phyloP scores from a whole-genome alignment of 1,140 invertebrate genomes.

The Zaprionus vittiger region DNA sequence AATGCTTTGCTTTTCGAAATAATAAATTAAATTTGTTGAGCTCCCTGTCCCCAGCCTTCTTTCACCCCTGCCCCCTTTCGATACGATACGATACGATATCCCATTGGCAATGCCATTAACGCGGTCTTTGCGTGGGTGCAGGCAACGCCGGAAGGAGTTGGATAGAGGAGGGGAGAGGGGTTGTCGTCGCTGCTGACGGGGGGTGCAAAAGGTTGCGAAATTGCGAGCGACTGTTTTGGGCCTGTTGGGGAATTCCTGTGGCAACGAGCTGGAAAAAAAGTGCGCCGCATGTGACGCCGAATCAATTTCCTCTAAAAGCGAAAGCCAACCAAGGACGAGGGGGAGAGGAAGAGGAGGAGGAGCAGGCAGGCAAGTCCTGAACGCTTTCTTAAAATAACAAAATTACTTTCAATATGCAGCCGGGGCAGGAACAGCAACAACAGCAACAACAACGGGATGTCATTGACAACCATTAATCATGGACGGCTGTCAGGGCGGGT shows the following conservation, averaged over 20 bases:
- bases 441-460: conserved; percentile 59
- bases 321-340: conserved; percentile 27
- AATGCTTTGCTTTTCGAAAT: conserved; percentile 81
- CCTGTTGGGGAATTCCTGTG: conserved; percentile 75
- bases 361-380: conserved; percentile 30
- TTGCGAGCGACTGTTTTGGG: conserved; percentile 50
- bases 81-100: conserved; percentile 24
- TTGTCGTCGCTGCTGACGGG: conserved; percentile 4
- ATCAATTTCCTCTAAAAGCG: conserved; percentile 72
- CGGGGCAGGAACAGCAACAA: conserved; percentile 32
- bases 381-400: conserved; percentile 83
- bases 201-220: conserved; percentile 80
- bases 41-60: background rate
- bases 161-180: background rate
- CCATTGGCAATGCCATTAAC: conserved; percentile 76
- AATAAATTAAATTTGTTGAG: conserved; percentile 77
- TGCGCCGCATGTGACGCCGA: conserved; percentile 59
- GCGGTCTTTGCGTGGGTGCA: conserved; percentile 8
- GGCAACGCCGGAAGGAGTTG: conserved; percentile 23
- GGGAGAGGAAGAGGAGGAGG: background rate
- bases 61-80: conserved; percentile 4
- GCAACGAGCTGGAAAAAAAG: conserved; percentile 72
- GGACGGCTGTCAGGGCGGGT: conserved; percentile 82
- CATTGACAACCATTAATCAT: conserved; percentile 84
- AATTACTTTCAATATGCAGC: conserved; percentile 80